Conservation (phyloP, 2,797 vertebrate genomes). For the Avahi laniger region DNA sequence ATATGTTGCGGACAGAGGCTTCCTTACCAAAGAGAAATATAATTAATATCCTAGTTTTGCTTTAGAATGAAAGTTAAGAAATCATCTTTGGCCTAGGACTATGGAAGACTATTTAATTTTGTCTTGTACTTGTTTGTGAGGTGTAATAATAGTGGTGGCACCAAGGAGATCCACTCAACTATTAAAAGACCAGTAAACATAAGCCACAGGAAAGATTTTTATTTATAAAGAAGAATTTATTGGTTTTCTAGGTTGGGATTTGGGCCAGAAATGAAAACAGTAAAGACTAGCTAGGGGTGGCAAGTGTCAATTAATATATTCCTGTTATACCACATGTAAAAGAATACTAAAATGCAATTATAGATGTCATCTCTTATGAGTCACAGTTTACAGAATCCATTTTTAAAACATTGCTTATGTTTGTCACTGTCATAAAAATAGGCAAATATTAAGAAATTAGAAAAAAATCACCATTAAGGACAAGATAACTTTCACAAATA, state of each 20-base stretch:
- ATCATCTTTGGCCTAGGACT: constrained; percentile 68
- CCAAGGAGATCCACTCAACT: constrained; percentile 48
- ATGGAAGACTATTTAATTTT: constrained; percentile 67
- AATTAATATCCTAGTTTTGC: constrained; percentile 57
- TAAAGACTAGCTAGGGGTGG: constrained; percentile 66
- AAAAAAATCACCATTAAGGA: constrained; percentile 49
- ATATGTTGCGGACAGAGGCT: constrained; percentile 58
- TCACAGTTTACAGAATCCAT: constrained; percentile 71
- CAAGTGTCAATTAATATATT: constrained; percentile 79
- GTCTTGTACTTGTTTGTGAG: background rate
- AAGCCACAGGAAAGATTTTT: constrained; percentile 69
- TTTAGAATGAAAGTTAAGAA: constrained; percentile 73
- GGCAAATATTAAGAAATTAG: constrained; percentile 31
- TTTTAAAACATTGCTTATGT: constrained; percentile 68
- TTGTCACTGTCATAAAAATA: constrained; percentile 32
- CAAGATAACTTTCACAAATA: constrained; percentile 56
- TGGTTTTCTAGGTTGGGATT: constrained; percentile 74
- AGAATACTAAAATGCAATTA: constrained; percentile 79
- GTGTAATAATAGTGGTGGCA: constrained; percentile 75
- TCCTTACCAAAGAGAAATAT: constrained; percentile 68
- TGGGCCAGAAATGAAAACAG: constrained; percentile 63
- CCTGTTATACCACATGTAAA: constrained; percentile 74
- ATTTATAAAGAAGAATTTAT: constrained; percentile 72
- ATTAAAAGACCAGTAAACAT: constrained; percentile 68
- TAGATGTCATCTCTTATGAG: constrained; percentile 74